Evolutionary conservation across 2,888 invertebrate species (phyloP).

Genomic region (Microdon myrmicae): DNA sequence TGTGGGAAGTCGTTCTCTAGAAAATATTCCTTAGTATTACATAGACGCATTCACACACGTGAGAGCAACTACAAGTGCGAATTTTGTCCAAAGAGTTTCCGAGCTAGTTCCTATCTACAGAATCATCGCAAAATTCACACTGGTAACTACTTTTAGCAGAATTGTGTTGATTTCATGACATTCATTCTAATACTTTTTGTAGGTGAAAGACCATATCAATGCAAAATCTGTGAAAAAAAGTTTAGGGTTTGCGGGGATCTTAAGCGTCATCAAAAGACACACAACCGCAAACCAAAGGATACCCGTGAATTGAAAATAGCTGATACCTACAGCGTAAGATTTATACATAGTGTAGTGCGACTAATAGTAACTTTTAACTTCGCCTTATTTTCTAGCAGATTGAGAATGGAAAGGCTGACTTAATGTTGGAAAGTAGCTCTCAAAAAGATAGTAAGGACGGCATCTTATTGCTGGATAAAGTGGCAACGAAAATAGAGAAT

Average conservation of each 20-base stretch:
- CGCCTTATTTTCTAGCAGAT: conserved; percentile 1
- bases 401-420: conserved; percentile 10
- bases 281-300: conserved; percentile 67
- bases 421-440: conserved; percentile 20
- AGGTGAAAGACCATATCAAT: conserved; percentile 83
- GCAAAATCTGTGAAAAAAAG: conserved; percentile 80
- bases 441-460: conserved; percentile 23
- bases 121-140: conserved; percentile 88
- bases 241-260: conserved; percentile 87
- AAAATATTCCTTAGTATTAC: conserved; percentile 84
- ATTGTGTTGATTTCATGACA: neutral
- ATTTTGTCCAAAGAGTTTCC: conserved; percentile 83
- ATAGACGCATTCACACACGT: conserved; percentile 86
- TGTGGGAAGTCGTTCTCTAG: conserved; percentile 89
- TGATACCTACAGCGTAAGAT: conserved; percentile 9
- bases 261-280: conserved; percentile 81
- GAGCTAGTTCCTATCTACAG: conserved; percentile 86
- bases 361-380: neutral
- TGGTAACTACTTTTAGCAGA: conserved; percentile 66
- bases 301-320: neutral
- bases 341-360: neutral
- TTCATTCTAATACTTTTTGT: conserved; percentile 50
- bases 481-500: conserved; percentile 36
- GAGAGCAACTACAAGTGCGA: conserved; percentile 89
- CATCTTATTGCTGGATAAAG: conserved; percentile 32